Evolutionary conservation across 2,113 vertebrate species (phyloP).

Genomic region (Polypterus senegalus): DNA sequence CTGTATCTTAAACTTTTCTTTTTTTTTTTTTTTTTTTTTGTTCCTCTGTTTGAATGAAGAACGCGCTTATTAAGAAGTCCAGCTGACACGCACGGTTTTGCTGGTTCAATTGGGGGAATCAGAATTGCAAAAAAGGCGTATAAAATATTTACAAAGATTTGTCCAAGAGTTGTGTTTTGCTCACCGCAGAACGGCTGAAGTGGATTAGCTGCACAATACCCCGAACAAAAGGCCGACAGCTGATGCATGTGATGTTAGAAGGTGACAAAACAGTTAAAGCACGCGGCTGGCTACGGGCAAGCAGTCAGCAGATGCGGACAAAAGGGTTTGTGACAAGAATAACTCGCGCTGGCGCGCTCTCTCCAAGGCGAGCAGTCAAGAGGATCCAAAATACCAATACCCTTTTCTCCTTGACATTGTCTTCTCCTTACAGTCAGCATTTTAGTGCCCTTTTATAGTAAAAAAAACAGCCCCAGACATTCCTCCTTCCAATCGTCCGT

Average conservation of each 20-base stretch:
- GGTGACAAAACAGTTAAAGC: slow-evolving; percentile 90
- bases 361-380: slow-evolving; percentile 83
- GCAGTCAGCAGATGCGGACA: slow-evolving; percentile 90
- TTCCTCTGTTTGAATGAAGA: slow-evolving; percentile 1
- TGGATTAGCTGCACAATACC: slow-evolving; percentile 84
- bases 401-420: slow-evolving; percentile 97
- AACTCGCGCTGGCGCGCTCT: slow-evolving; percentile 52
- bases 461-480: slow-evolving; percentile 61
- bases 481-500: slow-evolving; percentile 50
- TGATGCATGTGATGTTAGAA: slow-evolving; percentile 82
- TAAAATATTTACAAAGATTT: slow-evolving; percentile 83
- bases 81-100: no score
- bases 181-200: slow-evolving; percentile 75
- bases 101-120: slow-evolving; percentile 52
- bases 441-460: slow-evolving; percentile 97
- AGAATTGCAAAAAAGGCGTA: slow-evolving; percentile 65
- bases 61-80: no score
- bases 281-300: slow-evolving; percentile 80
- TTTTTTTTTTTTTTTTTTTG: slow-evolving; percentile 22
- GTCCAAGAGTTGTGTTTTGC: slow-evolving; percentile 78
- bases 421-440: slow-evolving; percentile 76
- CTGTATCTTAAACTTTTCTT: not conserved
- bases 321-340: slow-evolving; percentile 91
- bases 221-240: slow-evolving; percentile 89
- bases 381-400: slow-evolving; percentile 98